phyloP scores from a whole-genome alignment of 2,113 vertebrate genomes.

The Pristiophorus japonicus region DNA sequence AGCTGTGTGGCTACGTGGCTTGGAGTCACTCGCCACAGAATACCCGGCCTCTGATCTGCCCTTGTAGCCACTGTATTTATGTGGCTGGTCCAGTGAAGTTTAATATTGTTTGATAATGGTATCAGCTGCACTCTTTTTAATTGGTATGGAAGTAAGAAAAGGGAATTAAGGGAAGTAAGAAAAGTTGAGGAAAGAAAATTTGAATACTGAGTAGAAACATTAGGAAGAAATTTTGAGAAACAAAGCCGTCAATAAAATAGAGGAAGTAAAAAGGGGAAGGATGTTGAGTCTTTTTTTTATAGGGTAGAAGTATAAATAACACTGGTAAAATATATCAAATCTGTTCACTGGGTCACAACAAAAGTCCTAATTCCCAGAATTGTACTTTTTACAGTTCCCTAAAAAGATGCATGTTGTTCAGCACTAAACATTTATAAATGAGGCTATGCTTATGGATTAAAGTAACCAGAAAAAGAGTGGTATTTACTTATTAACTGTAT shows the following conservation, averaged over 20 bases:
- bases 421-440: not conserved
- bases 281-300: not conserved
- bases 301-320: not conserved
- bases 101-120: too few relatives aligned
- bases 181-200: not conserved
- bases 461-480: not conserved
- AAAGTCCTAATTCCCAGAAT: not conserved
- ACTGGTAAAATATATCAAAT: not conserved
- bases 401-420: not conserved
- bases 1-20: too few relatives aligned
- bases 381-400: not conserved
- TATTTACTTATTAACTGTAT: not conserved
- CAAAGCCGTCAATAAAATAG: not conserved
- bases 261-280: not conserved
- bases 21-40: too few relatives aligned
- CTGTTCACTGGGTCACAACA: not conserved
- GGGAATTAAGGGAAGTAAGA: not conserved
- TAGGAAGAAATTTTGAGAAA: not conserved
- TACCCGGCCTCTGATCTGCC: too few relatives aligned
- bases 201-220: not conserved
- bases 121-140: too few relatives aligned
- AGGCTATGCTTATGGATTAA: not conserved
- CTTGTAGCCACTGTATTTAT: too few relatives aligned
- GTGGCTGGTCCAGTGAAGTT: too few relatives aligned
- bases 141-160: not conserved